Conservation (phyloP, 2,888 invertebrate species). For the Muscina levida region DNA sequence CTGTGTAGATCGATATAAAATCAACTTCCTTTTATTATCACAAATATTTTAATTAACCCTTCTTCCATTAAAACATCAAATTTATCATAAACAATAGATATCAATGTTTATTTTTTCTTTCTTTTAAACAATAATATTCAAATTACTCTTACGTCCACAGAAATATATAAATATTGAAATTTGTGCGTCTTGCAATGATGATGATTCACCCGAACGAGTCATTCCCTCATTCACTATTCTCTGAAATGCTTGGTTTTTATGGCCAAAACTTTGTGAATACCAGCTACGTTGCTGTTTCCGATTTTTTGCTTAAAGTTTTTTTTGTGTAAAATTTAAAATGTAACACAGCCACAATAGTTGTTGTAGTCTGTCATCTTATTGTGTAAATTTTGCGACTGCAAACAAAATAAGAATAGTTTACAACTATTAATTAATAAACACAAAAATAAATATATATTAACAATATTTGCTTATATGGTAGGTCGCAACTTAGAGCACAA, state of each 20-base stretch:
- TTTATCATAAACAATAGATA: too few species aligned
- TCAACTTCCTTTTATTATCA: too few species aligned
- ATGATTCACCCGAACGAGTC: neutral
- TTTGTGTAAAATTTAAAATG: constrained; percentile 7
- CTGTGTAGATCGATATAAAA: too few species aligned
- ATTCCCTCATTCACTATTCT: constrained; percentile 20
- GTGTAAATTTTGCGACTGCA: constrained; percentile 8
- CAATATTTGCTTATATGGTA: neutral
- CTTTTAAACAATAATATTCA: too few species aligned
- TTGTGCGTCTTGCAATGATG: constrained; percentile 10
- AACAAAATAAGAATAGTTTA: constrained; percentile 13
- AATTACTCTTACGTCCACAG: too few species aligned
- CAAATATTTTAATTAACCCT: too few species aligned
- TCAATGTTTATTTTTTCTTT: too few species aligned
- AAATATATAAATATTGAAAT: constrained; percentile 18
- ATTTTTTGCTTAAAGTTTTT: too few species aligned
- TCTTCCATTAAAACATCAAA: too few species aligned
- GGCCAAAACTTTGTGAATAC: neutral
- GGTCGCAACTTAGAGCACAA: neutral
- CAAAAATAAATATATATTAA: neutral
- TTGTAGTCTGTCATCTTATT: neutral
- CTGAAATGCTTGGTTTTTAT: neutral
- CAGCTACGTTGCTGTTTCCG: neutral
- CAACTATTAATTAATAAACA: constrained; percentile 29
- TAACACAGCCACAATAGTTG: neutral